A percentile compares a stretch with the other conserved stretches of the same genome.
These are phyloP conservation scores for Drosophila mulleri DNA, from an alignment of 2,888 invertebrate species.

Conservation along the genomic window DNA sequence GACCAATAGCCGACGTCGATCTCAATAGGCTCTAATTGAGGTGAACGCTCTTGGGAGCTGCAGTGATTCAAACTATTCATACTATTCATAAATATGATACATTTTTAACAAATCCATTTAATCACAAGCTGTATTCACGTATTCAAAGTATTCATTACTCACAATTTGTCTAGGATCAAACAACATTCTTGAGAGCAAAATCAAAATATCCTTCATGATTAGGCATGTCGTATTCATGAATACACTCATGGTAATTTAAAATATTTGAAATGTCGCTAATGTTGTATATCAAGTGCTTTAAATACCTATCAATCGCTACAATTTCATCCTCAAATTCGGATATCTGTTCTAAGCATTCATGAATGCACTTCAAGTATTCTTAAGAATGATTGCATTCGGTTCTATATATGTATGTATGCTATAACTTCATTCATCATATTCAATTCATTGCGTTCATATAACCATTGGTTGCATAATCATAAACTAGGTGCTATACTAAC, in stretches of 20 bases:
- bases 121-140: too few species aligned
- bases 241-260: neutral
- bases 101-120: neutral
- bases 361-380: neutral
- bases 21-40: constrained; percentile 18
- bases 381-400: neutral
- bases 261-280: neutral
- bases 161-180: neutral
- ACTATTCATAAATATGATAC: neutral
- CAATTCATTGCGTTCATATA: neutral
- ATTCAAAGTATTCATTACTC: neutral
- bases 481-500: neutral
- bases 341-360: neutral
- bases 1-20: constrained; percentile 2
- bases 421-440: too few species aligned
- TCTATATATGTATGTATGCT: neutral
- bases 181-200: neutral
- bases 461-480: neutral
- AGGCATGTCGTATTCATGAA: neutral
- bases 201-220: neutral
- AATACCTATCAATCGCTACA: neutral
- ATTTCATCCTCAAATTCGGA: neutral
- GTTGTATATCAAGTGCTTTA: neutral
- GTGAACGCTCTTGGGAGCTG: constrained; percentile 22
- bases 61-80: constrained; percentile 10